Percentiles rank a stretch among this genome's conserved stretches.
These are phyloP conservation scores for Nomada hirtipes DNA, from an alignment of 2,888 invertebrate species.

Conservation along the genomic window DNA sequence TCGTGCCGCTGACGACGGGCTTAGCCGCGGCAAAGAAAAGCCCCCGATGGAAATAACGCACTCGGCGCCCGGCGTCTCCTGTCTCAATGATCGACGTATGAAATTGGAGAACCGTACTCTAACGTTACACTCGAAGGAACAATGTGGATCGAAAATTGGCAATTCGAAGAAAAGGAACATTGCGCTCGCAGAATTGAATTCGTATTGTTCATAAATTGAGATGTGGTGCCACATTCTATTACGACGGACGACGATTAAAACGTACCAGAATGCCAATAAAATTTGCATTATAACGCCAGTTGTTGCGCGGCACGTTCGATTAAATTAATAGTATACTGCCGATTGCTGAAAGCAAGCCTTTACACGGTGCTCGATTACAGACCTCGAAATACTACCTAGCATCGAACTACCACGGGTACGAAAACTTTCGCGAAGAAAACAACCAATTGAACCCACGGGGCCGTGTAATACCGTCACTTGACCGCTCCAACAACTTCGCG, in stretches of 20 bases:
- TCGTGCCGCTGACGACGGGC: slow-evolving; percentile 29
- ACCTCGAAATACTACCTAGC: no score
- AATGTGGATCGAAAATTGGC: no score
- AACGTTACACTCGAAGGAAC: no score
- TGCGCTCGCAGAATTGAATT: no score
- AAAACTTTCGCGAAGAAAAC: not conserved
- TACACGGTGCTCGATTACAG: not conserved
- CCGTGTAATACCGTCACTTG: not conserved
- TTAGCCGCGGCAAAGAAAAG: slow-evolving; percentile 31
- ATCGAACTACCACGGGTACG: no score
- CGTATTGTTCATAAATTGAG: no score
- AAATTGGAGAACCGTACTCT: not conserved
- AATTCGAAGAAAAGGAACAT: no score
- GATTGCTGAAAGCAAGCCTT: not conserved
- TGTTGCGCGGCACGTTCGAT: not conserved
- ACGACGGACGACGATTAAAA: not conserved
- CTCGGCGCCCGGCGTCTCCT: slow-evolving; percentile 13
- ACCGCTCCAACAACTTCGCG: not conserved
- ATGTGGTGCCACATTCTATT: not conserved
- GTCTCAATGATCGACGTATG: slow-evolving; percentile 64
- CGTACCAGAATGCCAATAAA: not conserved
- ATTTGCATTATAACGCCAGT: not conserved
- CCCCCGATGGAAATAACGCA: slow-evolving; percentile 49
- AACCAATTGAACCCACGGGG: not conserved
- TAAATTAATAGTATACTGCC: not conserved